A percentile compares a stretch with the other conserved stretches of the same genome.
phyloP scores from a whole-genome alignment of 2,888 invertebrate genomes.

The Periphyllus acericola region DNA sequence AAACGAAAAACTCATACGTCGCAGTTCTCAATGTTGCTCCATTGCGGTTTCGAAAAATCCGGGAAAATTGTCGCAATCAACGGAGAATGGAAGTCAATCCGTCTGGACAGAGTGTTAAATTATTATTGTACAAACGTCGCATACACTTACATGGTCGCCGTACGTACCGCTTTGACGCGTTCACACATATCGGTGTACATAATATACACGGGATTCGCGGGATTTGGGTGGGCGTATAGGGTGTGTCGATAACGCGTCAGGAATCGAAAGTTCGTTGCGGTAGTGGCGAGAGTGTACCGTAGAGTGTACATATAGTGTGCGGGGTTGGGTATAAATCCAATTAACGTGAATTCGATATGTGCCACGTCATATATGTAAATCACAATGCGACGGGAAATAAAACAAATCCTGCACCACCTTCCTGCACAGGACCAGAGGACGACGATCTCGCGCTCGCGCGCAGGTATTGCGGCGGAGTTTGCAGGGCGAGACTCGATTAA shows the following conservation, averaged over 20 bases:
- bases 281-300: neutral
- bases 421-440: neutral
- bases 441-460: neutral
- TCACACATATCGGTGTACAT: too few relatives aligned
- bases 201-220: neutral
- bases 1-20: too few relatives aligned
- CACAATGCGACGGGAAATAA: conserved; percentile 2
- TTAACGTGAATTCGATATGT: neutral
- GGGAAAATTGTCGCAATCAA: too few relatives aligned
- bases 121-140: too few relatives aligned
- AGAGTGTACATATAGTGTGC: too few relatives aligned
- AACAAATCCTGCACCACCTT: neutral
- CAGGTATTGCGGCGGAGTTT: neutral
- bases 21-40: too few relatives aligned
- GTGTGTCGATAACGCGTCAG: conserved; percentile 1
- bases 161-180: too few relatives aligned
- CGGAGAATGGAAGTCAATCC: too few relatives aligned
- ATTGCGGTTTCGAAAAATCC: too few relatives aligned
- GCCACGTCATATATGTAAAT: neutral
- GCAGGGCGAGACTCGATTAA: conserved; percentile 36
- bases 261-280: neutral
- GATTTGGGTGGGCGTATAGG: neutral
- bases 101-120: too few relatives aligned
- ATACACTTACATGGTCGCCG: too few relatives aligned
- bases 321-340: neutral